phyloP scores from a whole-genome alignment of 2,113 vertebrate genomes.

The Austrofundulus limnaeus region DNA sequence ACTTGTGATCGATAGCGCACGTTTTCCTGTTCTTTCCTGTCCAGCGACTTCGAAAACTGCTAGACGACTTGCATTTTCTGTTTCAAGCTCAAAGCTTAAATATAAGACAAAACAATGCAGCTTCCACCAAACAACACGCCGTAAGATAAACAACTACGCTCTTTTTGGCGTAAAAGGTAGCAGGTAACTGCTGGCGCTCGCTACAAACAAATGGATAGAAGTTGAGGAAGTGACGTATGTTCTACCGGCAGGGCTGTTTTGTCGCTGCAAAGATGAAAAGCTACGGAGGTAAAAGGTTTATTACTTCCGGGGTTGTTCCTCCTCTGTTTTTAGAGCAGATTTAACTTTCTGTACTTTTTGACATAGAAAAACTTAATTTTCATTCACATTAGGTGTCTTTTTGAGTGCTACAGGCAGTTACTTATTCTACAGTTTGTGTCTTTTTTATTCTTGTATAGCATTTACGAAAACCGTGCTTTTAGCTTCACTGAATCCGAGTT shows the following conservation, averaged over 20 bases:
- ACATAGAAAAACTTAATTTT: too few species aligned
- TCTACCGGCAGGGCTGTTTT: conserved; percentile 45
- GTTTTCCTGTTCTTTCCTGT: conserved; percentile 38
- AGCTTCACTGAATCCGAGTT: too few species aligned
- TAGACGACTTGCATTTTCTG: background rate
- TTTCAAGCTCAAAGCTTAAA: background rate
- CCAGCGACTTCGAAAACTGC: background rate
- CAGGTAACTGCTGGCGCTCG: conserved; percentile 39
- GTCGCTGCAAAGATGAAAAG: conserved; percentile 24
- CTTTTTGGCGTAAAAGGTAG: conserved; percentile 27
- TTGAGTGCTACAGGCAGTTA: too few species aligned
- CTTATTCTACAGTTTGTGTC: too few species aligned
- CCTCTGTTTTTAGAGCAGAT: too few species aligned
- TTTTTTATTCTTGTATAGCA: too few species aligned
- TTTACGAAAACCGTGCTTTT: too few species aligned
- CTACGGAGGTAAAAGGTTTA: background rate
- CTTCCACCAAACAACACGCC: background rate
- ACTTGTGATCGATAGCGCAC: conserved; percentile 43
- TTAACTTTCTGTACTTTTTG: too few species aligned
- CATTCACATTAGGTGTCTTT: too few species aligned
- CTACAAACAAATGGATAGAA: conserved; percentile 70
- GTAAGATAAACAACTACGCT: conserved; percentile 17
- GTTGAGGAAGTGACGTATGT: conserved; percentile 67
- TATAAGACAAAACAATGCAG: background rate
- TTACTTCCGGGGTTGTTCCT: conserved; percentile 49